phyloP scores from a whole-genome alignment of 1,140 invertebrate genomes.

The Zaprionus nigranus region DNA sequence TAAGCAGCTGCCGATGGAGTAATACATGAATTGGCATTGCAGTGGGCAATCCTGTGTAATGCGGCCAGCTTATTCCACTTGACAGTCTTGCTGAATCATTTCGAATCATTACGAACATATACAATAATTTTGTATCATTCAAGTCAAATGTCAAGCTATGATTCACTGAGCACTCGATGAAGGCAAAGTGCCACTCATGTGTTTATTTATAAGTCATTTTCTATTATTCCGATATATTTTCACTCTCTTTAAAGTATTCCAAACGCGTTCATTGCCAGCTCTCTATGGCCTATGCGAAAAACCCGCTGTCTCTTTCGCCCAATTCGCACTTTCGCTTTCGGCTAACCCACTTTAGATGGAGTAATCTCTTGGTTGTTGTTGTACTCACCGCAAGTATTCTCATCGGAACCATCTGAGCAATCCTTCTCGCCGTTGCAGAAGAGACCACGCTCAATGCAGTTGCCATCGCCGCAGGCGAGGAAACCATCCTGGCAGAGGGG shows the following conservation, averaged over 20 bases:
- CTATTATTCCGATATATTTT: constrained; percentile 8
- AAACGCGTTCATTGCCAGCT: not conserved
- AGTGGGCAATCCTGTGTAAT: constrained; percentile 64
- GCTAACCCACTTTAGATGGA: not conserved
- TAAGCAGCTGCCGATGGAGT: constrained; percentile 47
- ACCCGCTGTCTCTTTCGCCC: not conserved
- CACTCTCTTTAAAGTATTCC: not conserved
- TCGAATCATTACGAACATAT: constrained; percentile 61
- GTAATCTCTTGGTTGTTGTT: not conserved
- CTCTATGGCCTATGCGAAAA: constrained; percentile 4
- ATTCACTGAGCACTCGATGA: constrained; percentile 5
- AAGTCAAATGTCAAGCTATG: constrained; percentile 57
- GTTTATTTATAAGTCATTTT: constrained; percentile 13
- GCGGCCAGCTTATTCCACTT: constrained; percentile 43
- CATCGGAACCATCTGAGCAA: constrained; percentile 94
- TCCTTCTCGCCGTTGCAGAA: constrained; percentile 98
- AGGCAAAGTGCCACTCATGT: constrained; percentile 4
- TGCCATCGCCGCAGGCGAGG: constrained; percentile 94
- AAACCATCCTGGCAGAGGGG: constrained; percentile 94
- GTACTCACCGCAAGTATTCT: constrained; percentile 95
- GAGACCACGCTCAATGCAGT: constrained; percentile 94
- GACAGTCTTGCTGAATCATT: constrained; percentile 65
- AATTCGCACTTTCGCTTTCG: constrained; percentile 19
- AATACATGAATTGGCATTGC: constrained; percentile 50
- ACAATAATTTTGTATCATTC: constrained; percentile 61